Conservation (phyloP, 2,797 vertebrate genomes). For the Takifugu rubripes region DNA sequence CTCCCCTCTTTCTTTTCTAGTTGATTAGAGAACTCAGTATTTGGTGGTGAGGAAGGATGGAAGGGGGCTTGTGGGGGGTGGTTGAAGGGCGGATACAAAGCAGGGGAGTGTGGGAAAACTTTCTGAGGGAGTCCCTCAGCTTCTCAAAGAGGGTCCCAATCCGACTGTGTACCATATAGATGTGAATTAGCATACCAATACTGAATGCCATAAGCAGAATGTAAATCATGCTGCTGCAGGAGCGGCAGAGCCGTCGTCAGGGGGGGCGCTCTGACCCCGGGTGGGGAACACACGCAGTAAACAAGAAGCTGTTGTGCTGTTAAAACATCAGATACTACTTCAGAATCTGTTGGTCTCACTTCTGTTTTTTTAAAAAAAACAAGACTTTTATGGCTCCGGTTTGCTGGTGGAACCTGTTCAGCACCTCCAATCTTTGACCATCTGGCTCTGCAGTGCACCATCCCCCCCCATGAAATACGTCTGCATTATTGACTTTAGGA, state of each 20-base stretch:
- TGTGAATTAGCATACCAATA: slow-evolving; percentile 76
- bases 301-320: too few species aligned
- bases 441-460: slow-evolving; percentile 32
- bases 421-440: slow-evolving; percentile 18
- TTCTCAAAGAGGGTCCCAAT: slow-evolving; percentile 58
- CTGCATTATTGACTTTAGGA: slow-evolving; percentile 25
- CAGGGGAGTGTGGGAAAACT: slow-evolving; percentile 70
- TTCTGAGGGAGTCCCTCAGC: slow-evolving; percentile 48
- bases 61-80: slow-evolving; percentile 26
- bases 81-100: slow-evolving; percentile 33
- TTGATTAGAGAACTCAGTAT: slow-evolving; percentile 44
- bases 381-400: background rate
- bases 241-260: too few species aligned
- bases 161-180: slow-evolving; percentile 42
- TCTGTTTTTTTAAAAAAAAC: too few species aligned
- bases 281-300: too few species aligned
- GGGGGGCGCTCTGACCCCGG: too few species aligned
- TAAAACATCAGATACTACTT: too few species aligned
- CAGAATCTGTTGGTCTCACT: too few species aligned
- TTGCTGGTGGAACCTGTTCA: slow-evolving; percentile 13
- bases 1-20: slow-evolving; percentile 45
- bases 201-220: slow-evolving; percentile 44
- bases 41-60: slow-evolving; percentile 44
- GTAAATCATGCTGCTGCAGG: slow-evolving; percentile 16
- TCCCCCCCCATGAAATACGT: background rate